Conservation (phyloP, 2,113 vertebrate genomes). For the Ciconia stormi region DNA sequence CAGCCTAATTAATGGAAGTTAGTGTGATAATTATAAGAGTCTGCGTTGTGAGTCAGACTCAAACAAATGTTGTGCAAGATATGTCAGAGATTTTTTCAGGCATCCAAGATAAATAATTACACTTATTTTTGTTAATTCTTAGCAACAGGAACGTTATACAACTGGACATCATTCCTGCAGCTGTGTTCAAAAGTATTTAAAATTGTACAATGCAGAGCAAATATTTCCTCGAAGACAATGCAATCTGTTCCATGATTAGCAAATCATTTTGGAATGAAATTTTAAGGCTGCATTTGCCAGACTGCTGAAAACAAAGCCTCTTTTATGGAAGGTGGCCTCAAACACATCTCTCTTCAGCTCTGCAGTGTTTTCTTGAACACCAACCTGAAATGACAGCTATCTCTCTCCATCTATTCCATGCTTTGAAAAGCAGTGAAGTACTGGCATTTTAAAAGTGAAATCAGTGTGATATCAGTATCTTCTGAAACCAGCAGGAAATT, state of each 20-base stretch:
- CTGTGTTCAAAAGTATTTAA: conserved; percentile 40
- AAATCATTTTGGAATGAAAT: not conserved
- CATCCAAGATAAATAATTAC: conserved; percentile 51
- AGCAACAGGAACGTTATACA: conserved; percentile 31
- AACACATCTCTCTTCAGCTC: not conserved
- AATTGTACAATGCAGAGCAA: conserved; percentile 8
- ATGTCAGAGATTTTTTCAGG: conserved; percentile 12
- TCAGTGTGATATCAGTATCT: not conserved
- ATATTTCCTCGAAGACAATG: conserved; percentile 53
- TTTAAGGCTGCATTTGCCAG: not conserved
- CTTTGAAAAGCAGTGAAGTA: not conserved
- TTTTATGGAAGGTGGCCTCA: not conserved
- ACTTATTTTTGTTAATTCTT: conserved; percentile 49
- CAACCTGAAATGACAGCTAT: not conserved
- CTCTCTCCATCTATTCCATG: not conserved
- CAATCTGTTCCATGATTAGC: not conserved
- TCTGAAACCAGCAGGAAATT: not conserved
- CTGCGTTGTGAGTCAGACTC: conserved; percentile 43
- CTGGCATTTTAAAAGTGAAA: not conserved
- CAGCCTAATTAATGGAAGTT: conserved; percentile 64
- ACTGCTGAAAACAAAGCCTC: not conserved
- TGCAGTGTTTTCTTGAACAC: not conserved
- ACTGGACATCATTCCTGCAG: conserved; percentile 34
- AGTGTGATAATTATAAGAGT: conserved; percentile 53
- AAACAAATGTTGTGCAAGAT: conserved; percentile 31